These are phyloP conservation scores for Drosophila littoralis DNA, from an alignment of 1,140 invertebrate species.

Conservation along the genomic window DNA sequence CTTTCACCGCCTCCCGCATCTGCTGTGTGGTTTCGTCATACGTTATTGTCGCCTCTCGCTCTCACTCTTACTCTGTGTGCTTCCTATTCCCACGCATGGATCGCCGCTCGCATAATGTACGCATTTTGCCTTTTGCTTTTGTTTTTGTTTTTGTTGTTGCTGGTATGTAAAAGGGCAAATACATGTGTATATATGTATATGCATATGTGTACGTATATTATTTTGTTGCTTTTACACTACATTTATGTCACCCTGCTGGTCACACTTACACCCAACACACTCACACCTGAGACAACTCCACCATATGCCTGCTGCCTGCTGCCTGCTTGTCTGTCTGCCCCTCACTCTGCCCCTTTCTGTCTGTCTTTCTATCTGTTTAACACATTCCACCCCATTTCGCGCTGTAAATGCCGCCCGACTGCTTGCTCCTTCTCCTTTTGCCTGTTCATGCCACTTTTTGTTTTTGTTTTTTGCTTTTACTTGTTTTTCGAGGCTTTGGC, in stretches of 20 bases:
- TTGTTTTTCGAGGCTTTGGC: constrained; percentile 55
- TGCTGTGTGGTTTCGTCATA: constrained; percentile 49
- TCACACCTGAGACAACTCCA: constrained; percentile 75
- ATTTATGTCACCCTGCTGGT: constrained; percentile 71
- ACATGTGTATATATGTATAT: constrained; percentile 17
- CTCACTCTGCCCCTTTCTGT: constrained; percentile 14
- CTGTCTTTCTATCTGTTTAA: constrained; percentile 54
- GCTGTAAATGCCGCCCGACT: constrained; percentile 17
- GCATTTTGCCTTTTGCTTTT: constrained; percentile 61
- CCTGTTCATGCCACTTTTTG: constrained; percentile 35
- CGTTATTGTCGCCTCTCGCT: constrained; percentile 43
- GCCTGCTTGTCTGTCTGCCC: constrained; percentile 18
- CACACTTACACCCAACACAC: constrained; percentile 42
- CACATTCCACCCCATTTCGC: constrained; percentile 75
- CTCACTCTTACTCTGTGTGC: constrained; percentile 22
- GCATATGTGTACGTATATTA: constrained; percentile 20
- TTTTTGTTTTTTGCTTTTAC: constrained; percentile 50
- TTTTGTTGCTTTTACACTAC: constrained; percentile 52
- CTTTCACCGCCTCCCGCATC: constrained; percentile 28
- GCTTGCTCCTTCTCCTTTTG: constrained; percentile 22
- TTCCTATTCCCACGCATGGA: constrained; percentile 58
- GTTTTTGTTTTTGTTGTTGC: constrained; percentile 51
- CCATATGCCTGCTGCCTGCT: constrained; percentile 62
- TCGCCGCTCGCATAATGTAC: constrained; percentile 52
- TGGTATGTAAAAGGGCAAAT: constrained; percentile 54